Base-by-base conservation (phyloP, 1,140 invertebrate genomes). In the Pseudomyrmex concolor region DNA sequence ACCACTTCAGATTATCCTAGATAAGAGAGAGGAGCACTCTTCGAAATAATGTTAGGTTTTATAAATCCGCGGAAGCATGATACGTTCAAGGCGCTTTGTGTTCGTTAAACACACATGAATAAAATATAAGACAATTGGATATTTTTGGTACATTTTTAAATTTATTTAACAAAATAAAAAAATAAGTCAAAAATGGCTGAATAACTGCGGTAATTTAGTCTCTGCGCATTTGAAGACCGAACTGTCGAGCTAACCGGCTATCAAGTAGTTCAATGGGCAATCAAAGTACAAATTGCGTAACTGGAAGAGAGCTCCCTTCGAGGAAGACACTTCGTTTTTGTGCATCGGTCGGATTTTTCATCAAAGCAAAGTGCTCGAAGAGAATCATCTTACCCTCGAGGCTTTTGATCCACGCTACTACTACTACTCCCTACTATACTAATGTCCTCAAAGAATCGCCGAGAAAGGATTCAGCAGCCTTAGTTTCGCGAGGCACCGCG, bases 1-100 rank as follows among this genome's bases (percentile, higher is more conserved):
- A 67, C 45, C 51, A 59, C 17, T 66, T 4, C 63, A 81, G 86
- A 87, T 84, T 68, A 64, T 87, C 85, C 85, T 87, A 87, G 86
- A 87, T 87, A 84, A 84, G 76, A 70, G 68, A 22, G 67, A 51
- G 81, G 54, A 72, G 50, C 85, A 57, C 55, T 55, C 64, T 17
- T 50, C 59, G 43, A 68, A 51, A 86, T 87, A 84, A 87, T 87
- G 82, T 86, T 72, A 74, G 73, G 57, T 22, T 66, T 22, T 19
- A 10, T n/a, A 51, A 12, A 34, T 19, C 34, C 55, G 62, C 59
- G 64, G 34, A 80, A 55, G 66, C 25, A 57, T 54, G 62, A 66
- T 63, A 51, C 77, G 63, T 62, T 76, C 62, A 17, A 64, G 48
- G 51, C 43, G 77, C 66, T 62, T 71, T 72, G 50, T n/a, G 51